Evolutionary conservation across 2,888 invertebrate genomes (phyloP).

Genomic region (Dimorphilus gyrociliatus): DNA sequence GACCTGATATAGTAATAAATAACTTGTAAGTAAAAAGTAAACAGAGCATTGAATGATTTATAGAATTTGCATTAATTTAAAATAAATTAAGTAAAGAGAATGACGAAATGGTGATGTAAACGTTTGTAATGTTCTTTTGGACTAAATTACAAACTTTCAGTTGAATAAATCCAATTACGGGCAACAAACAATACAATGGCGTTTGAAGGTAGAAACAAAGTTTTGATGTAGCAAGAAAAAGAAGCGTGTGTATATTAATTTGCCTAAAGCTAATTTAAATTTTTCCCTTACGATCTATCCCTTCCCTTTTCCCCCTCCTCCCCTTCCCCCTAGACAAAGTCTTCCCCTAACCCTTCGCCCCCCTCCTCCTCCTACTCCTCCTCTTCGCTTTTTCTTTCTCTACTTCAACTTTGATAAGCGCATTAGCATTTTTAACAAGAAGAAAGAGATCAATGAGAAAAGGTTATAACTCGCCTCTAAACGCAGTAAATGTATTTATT

Average conservation of each 20-base stretch:
- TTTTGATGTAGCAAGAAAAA: too few species aligned
- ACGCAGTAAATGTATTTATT: too few species aligned
- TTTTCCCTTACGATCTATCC: background rate
- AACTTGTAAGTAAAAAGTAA: slow-evolving; percentile 12
- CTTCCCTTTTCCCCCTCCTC: background rate
- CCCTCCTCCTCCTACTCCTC: background rate
- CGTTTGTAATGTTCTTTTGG: background rate
- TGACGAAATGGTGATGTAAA: background rate
- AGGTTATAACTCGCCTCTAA: too few species aligned
- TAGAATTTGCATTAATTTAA: too few species aligned
- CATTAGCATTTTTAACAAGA: too few species aligned
- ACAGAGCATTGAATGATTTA: background rate
- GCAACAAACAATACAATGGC: too few species aligned
- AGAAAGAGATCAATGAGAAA: too few species aligned
- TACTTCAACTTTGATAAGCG: background rate
- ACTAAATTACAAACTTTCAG: too few species aligned
- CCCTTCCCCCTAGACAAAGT: background rate
- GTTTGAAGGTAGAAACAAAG: too few species aligned
- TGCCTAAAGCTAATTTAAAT: background rate
- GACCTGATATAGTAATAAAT: slow-evolving; percentile 15
- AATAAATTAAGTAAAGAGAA: too few species aligned
- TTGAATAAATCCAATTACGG: too few species aligned
- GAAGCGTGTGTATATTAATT: slow-evolving; percentile 3
- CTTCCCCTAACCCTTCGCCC: background rate
- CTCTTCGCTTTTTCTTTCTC: slow-evolving; percentile 2